These are phyloP conservation scores for Aurelia aurita DNA, from an alignment of 30 jellyfish, hydroid and myxozoan species.

Conservation along the genomic window DNA sequence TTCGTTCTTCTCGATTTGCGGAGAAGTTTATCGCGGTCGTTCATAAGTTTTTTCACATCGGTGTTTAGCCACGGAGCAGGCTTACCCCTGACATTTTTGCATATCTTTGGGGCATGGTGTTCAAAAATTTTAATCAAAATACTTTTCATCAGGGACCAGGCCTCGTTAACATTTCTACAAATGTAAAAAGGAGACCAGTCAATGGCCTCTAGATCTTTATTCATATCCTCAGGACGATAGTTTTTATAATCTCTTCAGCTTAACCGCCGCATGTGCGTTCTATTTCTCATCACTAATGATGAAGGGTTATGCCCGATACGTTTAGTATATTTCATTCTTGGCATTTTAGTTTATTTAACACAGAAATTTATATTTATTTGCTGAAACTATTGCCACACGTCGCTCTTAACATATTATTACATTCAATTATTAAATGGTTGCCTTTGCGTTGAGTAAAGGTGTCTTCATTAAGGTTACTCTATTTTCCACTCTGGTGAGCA, in stretches of 20 bases:
- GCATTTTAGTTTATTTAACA: too few relatives aligned
- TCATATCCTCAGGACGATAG: constrained; percentile 23
- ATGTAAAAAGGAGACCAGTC: constrained; percentile 39
- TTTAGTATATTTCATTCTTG: too few relatives aligned
- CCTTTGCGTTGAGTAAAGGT: too few relatives aligned
- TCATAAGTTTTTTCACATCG: constrained; percentile 39
- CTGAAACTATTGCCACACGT: too few relatives aligned
- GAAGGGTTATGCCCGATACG: too few relatives aligned
- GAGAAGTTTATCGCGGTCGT: constrained; percentile 48
- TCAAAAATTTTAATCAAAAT: background rate
- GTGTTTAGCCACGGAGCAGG: constrained; percentile 65
- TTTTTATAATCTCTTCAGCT: constrained; percentile 14
- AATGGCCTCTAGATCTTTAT: constrained; percentile 34
- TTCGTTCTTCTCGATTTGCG: constrained; percentile 43
- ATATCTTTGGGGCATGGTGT: constrained; percentile 48
- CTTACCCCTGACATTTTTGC: constrained; percentile 42
- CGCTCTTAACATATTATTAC: too few relatives aligned
- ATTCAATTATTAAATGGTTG: too few relatives aligned
- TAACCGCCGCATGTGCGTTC: too few relatives aligned
- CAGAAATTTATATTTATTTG: too few relatives aligned
- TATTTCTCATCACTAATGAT: too few relatives aligned
- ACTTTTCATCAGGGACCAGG: constrained; percentile 26
- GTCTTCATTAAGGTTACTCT: too few relatives aligned
- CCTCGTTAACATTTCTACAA: constrained; percentile 47
- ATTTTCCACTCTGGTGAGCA: too few relatives aligned